Evolutionary conservation across 1,140 invertebrate species (phyloP), one percentile per base, ranked within the genome.

Genomic region (Pseudomyrmex sp.): DNA sequence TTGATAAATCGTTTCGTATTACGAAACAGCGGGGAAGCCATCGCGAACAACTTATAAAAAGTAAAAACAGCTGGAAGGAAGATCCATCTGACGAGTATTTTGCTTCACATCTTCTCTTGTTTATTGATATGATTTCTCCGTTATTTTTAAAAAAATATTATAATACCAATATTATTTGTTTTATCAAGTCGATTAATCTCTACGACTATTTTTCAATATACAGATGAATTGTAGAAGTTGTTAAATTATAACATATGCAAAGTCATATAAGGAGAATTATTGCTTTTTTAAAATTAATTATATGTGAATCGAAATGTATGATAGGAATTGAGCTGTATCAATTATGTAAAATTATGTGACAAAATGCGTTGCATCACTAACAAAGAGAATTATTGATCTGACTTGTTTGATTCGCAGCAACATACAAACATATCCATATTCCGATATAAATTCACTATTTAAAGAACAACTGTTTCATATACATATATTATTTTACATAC

Each of bases 1-100:
- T 82, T 85, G 87, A 88, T 82, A 76, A 85, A 85, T 88, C 50
- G 76, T 46, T 73, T 23, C 15, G 20, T 73, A 87, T 88, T 85
- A 73, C 76, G 20, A 82, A 84, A 73, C 82, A 82, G 85, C 80
- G 52, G 86, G 80, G 35, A 7, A 84, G 85, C 15, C 26, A 74
- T 26, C 12, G 20, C 50, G 44, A 58, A 44, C 76, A 26, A 61
- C 26, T 26, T 61, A 23, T 68, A 56, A 26, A 56, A 86, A 79
- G 65, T 35, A 18, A 75, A 63, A 63, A 50, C n/a, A 10, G n/a
- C 75, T 18, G 59, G 7, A 13, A 69, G 59, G 7, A 13, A 69
- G 65, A 69, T 69, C 15, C 35, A 58, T 69, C 76, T 58, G 70
- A 54, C 65, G 52, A 58, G 48, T 48, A 46, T 56, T 79, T 58